Evolutionary conservation across 2,113 vertebrate species (phyloP).

Genomic region (Hippocampus abdominalis): DNA sequence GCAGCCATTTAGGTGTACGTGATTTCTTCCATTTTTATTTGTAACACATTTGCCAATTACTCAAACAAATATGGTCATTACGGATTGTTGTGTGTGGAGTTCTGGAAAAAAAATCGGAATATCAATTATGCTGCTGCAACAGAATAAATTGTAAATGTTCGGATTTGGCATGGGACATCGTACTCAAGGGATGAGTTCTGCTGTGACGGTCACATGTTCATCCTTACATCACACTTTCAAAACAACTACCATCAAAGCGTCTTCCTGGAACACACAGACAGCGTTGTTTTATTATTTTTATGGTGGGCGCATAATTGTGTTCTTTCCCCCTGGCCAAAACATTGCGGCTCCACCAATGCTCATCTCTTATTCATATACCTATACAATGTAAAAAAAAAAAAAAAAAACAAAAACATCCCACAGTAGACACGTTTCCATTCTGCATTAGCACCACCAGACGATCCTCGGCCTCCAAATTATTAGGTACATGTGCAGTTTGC

Average conservation of each 20-base stretch:
- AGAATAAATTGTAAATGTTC: no score
- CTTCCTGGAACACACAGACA: slow-evolving; percentile 3
- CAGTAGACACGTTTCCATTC: neutral
- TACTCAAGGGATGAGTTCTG: neutral
- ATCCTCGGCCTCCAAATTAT: neutral
- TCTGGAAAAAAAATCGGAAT: no score
- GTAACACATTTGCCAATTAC: no score
- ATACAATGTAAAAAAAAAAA: neutral
- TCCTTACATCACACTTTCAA: neutral
- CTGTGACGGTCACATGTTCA: neutral
- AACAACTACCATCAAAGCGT: slow-evolving; percentile 1
- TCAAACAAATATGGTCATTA: no score
- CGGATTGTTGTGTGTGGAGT: no score
- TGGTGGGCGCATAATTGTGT: slow-evolving; percentile 7
- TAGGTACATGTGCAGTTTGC: neutral
- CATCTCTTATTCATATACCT: slow-evolving; percentile 8
- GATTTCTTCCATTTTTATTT: no score
- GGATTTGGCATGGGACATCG: no score
- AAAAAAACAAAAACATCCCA: neutral
- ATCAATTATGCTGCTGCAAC: no score
- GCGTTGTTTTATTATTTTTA: neutral
- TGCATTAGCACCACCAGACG: neutral
- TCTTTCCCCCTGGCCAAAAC: slow-evolving; percentile 10
- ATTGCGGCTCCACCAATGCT: slow-evolving; percentile 3
- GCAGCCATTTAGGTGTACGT: no score